These are phyloP conservation scores for Dendrolimus houi DNA, from an alignment of 2,888 invertebrate species.

Conservation along the genomic window DNA sequence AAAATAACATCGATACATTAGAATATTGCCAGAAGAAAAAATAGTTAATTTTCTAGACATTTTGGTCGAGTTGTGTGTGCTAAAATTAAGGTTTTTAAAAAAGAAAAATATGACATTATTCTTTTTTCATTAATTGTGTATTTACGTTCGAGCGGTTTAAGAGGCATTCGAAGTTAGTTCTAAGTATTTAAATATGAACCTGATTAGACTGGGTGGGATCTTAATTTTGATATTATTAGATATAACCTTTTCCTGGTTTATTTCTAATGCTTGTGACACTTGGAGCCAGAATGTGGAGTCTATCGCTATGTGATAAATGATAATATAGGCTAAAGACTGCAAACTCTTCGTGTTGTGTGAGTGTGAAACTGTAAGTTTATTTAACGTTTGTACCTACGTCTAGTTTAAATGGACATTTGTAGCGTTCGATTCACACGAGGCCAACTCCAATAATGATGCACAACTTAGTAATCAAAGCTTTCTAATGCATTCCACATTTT, in stretches of 20 bases:
- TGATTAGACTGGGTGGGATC: neutral
- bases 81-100: too few species aligned
- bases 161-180: neutral
- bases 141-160: neutral
- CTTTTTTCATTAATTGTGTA: too few species aligned
- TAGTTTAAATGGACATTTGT: slow-evolving; percentile 34
- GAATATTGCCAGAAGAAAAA: too few species aligned
- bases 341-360: slow-evolving; percentile 58
- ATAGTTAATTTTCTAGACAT: too few species aligned
- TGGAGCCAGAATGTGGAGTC: slow-evolving; percentile 45
- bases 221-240: neutral
- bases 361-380: slow-evolving; percentile 49
- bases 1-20: too few species aligned
- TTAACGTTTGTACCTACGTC: slow-evolving; percentile 43
- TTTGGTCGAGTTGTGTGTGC: too few species aligned
- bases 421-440: slow-evolving; percentile 19
- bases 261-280: slow-evolving; percentile 11
- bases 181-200: neutral
- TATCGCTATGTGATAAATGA: slow-evolving; percentile 66
- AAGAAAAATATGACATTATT: too few species aligned
- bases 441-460: slow-evolving; percentile 3
- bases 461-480: neutral
- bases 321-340: slow-evolving; percentile 66
- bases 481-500: neutral
- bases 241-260: slow-evolving; percentile 1